phyloP scores from a whole-genome alignment of 2,888 invertebrate species.

The Drosophila fungiperda region DNA sequence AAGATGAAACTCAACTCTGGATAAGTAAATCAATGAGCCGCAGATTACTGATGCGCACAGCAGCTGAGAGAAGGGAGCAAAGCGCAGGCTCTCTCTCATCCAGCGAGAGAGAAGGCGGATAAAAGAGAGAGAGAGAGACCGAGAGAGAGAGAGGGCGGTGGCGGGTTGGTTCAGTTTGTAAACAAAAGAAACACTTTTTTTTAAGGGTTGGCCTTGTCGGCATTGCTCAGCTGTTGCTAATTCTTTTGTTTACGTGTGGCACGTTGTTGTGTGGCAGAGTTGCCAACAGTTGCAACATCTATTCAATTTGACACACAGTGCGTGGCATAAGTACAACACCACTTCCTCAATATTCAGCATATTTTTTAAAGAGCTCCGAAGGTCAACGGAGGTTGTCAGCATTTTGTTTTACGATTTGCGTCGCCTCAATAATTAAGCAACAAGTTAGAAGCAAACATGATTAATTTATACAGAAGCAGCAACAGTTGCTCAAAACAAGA shows the following conservation, averaged over 20 bases:
- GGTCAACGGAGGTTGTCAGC: slow-evolving; percentile 60
- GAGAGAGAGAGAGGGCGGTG: background rate
- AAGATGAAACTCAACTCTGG: slow-evolving; percentile 70
- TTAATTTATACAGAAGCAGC: slow-evolving; percentile 39
- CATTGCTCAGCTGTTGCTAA: slow-evolving; percentile 47
- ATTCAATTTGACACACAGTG: slow-evolving; percentile 30
- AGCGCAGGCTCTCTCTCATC: slow-evolving; percentile 13
- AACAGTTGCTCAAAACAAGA: slow-evolving; percentile 49
- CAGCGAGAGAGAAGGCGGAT: slow-evolving; percentile 37
- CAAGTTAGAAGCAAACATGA: slow-evolving; percentile 27
- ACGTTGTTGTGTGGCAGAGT: slow-evolving; percentile 20
- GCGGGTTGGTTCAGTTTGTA: slow-evolving; percentile 45
- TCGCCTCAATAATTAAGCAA: slow-evolving; percentile 44
- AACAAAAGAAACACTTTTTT: slow-evolving; percentile 52
- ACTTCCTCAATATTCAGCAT: slow-evolving; percentile 36
- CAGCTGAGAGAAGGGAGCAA: slow-evolving; percentile 52
- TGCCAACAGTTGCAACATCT: slow-evolving; percentile 30
- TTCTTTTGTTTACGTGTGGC: slow-evolving; percentile 45
- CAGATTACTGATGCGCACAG: slow-evolving; percentile 66
- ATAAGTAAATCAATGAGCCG: slow-evolving; percentile 75
- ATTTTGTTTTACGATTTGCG: slow-evolving; percentile 40
- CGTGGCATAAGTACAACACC: slow-evolving; percentile 41
- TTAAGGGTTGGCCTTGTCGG: slow-evolving; percentile 57
- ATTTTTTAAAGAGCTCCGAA: slow-evolving; percentile 50
- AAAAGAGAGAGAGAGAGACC: slow-evolving; percentile 25